A percentile compares a stretch with the other conserved stretches of the same genome.
Conservation (phyloP, 2,113 vertebrate species). For the Pelusios castaneus region DNA sequence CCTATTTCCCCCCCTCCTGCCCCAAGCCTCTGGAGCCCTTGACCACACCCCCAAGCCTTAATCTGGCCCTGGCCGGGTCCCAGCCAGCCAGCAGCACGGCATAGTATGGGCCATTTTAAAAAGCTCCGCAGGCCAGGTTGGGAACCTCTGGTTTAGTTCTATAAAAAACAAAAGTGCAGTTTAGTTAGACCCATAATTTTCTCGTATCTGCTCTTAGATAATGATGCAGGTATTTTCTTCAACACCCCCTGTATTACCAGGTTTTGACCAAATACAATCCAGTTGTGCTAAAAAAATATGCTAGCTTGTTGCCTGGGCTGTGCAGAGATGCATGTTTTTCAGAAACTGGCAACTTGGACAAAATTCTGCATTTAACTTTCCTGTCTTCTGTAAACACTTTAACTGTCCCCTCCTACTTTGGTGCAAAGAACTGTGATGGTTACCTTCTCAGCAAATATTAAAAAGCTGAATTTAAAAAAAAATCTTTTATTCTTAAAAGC, state of each 20-base stretch:
- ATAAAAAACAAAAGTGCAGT: not conserved
- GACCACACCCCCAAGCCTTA: too few species aligned
- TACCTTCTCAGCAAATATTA: not conserved
- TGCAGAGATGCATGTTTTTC: not conserved
- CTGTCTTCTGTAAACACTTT: not conserved
- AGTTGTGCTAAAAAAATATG: not conserved
- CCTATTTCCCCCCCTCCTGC: too few species aligned
- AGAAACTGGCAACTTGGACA: not conserved
- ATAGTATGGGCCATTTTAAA: too few species aligned
- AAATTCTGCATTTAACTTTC: not conserved
- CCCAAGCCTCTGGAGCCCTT: too few species aligned
- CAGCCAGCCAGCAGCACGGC: too few species aligned
- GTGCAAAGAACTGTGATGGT: not conserved
- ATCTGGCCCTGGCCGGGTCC: too few species aligned
- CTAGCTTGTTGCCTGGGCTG: conserved; percentile 37
- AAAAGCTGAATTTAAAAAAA: not conserved
- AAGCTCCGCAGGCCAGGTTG: too few species aligned
- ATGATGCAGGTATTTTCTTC: not conserved
- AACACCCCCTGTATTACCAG: conserved; percentile 8
- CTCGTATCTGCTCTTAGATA: conserved; percentile 22
- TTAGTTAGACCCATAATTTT: not conserved
- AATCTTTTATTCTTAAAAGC: not conserved
- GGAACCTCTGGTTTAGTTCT: not conserved
- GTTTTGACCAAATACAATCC: conserved; percentile 19
- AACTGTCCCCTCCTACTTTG: not conserved